Evolutionary conservation across 2,888 invertebrate species (phyloP).

Genomic region (Phaedon cochleariae): DNA sequence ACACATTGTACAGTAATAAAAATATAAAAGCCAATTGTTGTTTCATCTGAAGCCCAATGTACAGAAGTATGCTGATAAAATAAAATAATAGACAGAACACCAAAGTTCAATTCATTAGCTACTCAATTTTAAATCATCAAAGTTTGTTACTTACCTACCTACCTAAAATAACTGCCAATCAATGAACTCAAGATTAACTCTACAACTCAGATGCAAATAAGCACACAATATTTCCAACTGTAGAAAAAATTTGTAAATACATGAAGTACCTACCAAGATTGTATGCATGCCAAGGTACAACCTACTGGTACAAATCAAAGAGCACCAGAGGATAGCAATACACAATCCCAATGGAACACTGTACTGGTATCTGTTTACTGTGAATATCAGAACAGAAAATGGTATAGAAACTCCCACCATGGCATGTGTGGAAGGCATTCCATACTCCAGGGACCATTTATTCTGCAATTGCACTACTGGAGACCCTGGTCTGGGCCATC

Average conservation of each 20-base stretch:
- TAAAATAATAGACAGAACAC: too few species aligned
- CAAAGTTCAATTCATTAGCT: too few species aligned
- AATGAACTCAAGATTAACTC: too few species aligned
- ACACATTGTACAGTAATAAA: too few species aligned
- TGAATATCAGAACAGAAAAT: constrained; percentile 82
- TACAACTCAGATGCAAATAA: too few species aligned
- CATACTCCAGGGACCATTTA: constrained; percentile 92
- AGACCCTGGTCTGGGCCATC: constrained; percentile 86
- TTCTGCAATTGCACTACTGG: constrained; percentile 85
- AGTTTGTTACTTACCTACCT: too few species aligned
- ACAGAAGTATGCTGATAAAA: too few species aligned
- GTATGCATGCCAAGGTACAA: constrained; percentile 95
- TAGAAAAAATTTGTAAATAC: neutral
- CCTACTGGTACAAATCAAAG: constrained; percentile 83
- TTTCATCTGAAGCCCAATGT: too few species aligned
- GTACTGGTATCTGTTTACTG: constrained; percentile 82
- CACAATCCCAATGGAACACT: constrained; percentile 67
- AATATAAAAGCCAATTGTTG: too few species aligned
- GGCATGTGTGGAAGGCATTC: constrained; percentile 95
- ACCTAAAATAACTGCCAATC: too few species aligned
- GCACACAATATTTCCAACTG: too few species aligned
- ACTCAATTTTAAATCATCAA: too few species aligned
- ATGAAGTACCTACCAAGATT: constrained; percentile 72
- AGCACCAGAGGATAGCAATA: constrained; percentile 75
- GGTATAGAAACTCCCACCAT: constrained; percentile 91